Evolutionary conservation across 1,140 invertebrate genomes (phyloP), one percentile per base, ranked within the genome.

Genomic region (Carposina sasakii): DNA sequence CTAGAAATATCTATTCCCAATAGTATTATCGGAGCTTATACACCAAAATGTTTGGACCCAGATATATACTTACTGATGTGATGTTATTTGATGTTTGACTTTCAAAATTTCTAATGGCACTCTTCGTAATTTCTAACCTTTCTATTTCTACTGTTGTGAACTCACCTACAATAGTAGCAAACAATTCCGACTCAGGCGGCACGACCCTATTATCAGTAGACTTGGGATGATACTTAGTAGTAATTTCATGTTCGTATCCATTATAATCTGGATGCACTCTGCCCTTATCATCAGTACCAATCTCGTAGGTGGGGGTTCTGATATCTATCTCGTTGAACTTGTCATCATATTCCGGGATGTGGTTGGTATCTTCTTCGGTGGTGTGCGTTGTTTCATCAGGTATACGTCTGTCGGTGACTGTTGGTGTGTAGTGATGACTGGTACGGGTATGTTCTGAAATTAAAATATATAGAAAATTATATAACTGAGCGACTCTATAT

Each of bases 121-220:
- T n/a, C n/a, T n/a, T n/a, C n/a, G n/a, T n/a, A n/a, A n/a, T n/a
- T n/a, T n/a, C n/a, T n/a, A n/a, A n/a, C n/a, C n/a, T n/a, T n/a
- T n/a, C n/a, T n/a, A n/a, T n/a, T n/a, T n/a, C n/a, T n/a, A n/a
- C n/a, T n/a, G n/a, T n/a, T n/a, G n/a, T n/a, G n/a, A n/a, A 65
- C 78, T 76, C 36, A 84, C 79, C 79, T 57, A 84, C 76, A 56
- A 84, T 75, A 60, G 79, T 84, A 20, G 79, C 79, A 33, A 76
- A 73, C 54, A 76, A 76, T 46, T 76, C 72, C 10, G 72, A 76
- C 37, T 76, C 67, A 2, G 69, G 69, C 13, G 66, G 67, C 22
- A 72, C 69, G 6, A 72, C 67, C 22, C 64, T 58, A 39, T 67
- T 65, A 42, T 72, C 64, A 3, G 67, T 72, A 3, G 64, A 57